Conservation (phyloP, 2,888 invertebrate genomes). For the Cephus spinipes region DNA sequence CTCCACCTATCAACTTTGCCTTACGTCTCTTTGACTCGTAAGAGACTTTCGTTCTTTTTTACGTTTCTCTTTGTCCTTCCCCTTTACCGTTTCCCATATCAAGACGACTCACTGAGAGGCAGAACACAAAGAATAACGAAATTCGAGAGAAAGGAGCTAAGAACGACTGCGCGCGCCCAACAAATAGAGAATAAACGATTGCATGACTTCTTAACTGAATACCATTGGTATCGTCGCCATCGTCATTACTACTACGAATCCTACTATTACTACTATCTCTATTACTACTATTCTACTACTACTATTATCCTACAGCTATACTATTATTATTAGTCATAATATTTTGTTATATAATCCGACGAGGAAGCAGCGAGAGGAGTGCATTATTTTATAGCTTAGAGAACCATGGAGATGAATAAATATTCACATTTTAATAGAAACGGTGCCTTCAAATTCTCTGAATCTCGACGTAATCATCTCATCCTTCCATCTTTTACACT, state of each 20-base stretch:
- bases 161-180: no score
- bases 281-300: not conserved
- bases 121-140: no score
- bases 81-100: no score
- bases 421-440: conserved; percentile 57
- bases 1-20: no score
- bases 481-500: not conserved
- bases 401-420: conserved; percentile 41
- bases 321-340: conserved; percentile 24
- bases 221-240: not conserved
- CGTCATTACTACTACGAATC: not conserved
- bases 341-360: conserved; percentile 30
- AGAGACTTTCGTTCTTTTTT: no score
- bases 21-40: no score
- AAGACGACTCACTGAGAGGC: no score
- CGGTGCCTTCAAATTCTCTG: conserved; percentile 4
- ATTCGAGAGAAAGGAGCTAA: no score
- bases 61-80: no score
- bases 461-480: conserved; percentile 4
- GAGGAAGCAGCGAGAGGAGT: conserved; percentile 28
- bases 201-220: no score
- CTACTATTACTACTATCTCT: not conserved
- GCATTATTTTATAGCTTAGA: conserved; percentile 49
- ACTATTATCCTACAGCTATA: conserved; percentile 10
- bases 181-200: no score